Conservation (phyloP, 35 echinoderm and acorn worm species). For the Stichopus chloronotus region DNA sequence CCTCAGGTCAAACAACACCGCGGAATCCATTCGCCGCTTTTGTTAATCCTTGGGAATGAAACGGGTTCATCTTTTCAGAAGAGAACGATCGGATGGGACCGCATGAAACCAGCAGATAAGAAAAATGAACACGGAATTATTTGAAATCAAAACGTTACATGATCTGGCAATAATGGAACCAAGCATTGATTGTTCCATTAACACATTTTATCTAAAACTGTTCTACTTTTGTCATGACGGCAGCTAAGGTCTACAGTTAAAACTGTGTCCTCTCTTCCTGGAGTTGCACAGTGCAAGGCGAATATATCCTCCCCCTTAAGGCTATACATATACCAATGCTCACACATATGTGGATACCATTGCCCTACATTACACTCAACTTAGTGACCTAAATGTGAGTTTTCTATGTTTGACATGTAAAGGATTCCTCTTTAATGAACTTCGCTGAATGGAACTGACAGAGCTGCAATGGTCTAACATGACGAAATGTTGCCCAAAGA, state of each 20-base stretch:
- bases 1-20: slow-evolving; percentile 42
- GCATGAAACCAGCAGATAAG: not conserved
- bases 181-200: slow-evolving; percentile 46
- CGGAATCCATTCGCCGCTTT: slow-evolving; percentile 31
- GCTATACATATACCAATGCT: not conserved
- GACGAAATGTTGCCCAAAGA: no score
- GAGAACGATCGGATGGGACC: not conserved
- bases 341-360: not conserved
- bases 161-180: slow-evolving; percentile 41
- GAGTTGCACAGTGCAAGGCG: slow-evolving; percentile 42
- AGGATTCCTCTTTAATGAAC: no score
- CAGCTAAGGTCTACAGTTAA: not conserved
- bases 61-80: not conserved
- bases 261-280: not conserved
- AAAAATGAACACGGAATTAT: slow-evolving; percentile 50
- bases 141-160: slow-evolving; percentile 53
- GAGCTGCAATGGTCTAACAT: no score
- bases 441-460: no score
- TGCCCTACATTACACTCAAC: not conserved
- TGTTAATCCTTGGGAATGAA: slow-evolving; percentile 5
- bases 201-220: slow-evolving; percentile 46
- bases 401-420: not conserved
- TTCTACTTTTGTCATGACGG: slow-evolving; percentile 26
- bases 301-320: not conserved
- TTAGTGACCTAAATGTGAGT: not conserved